These are phyloP conservation scores for Lonchura striata DNA, from an alignment of 2,113 vertebrate species.

Conservation along the genomic window DNA sequence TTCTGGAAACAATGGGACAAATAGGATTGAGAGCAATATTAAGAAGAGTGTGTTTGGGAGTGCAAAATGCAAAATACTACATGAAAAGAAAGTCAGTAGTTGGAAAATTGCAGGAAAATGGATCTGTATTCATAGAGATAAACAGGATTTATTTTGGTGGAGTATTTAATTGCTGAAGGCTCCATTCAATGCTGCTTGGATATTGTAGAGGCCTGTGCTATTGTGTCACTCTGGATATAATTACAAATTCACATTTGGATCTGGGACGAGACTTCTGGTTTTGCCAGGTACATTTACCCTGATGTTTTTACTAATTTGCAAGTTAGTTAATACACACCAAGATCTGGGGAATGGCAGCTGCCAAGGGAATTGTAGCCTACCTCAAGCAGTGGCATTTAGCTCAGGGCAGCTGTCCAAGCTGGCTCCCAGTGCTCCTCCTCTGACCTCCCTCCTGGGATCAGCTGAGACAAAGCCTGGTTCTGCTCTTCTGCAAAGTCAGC, in stretches of 20 bases:
- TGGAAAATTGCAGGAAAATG: not conserved
- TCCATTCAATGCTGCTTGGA: not conserved
- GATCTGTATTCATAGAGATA: not conserved
- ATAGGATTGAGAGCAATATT: not conserved
- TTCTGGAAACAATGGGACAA: not conserved
- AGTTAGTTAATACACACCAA: not conserved
- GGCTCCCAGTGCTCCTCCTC: not conserved
- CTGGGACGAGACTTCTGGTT: conserved; percentile 50
- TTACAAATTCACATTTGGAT: conserved; percentile 44
- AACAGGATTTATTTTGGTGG: not conserved
- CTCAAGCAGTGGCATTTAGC: not conserved
- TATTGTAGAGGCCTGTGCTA: conserved; percentile 54
- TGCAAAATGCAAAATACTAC: not conserved
- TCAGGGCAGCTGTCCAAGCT: not conserved
- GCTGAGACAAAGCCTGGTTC: not conserved
- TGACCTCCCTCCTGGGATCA: not conserved
- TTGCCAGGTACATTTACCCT: conserved; percentile 31
- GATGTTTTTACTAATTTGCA: not conserved
- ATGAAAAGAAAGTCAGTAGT: not conserved
- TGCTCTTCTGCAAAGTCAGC: not conserved
- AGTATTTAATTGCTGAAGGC: not conserved
- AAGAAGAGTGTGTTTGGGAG: not conserved
- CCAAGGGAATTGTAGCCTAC: not conserved
- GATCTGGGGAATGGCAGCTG: not conserved
- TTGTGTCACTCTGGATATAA: conserved; percentile 18